Evolutionary conservation across 2,113 vertebrate species (phyloP).

Genomic region (Lichenostomus cassidix): DNA sequence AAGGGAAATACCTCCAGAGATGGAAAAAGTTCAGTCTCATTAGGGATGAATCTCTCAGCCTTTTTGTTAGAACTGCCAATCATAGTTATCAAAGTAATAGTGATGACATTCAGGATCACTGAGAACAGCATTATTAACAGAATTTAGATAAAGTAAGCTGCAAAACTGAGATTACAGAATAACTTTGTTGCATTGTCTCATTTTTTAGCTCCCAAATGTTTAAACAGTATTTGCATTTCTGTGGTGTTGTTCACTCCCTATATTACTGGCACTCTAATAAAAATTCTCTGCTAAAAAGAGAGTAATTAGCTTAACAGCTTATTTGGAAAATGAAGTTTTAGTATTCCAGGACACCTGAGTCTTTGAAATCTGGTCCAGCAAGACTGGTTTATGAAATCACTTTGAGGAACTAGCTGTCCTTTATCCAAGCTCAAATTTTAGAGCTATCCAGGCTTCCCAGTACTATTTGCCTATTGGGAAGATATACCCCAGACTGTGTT

Average conservation of each 20-base stretch:
- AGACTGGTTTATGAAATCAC: neutral
- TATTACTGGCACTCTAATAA: neutral
- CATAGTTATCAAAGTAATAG: neutral
- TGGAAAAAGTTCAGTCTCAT: neutral
- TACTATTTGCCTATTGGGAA: neutral
- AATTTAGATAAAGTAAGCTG: neutral
- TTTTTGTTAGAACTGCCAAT: neutral
- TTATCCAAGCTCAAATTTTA: neutral
- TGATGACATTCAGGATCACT: neutral
- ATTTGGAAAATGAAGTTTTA: neutral
- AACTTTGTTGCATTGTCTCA: neutral
- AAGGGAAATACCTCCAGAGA: neutral
- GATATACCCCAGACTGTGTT: neutral
- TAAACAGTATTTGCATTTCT: neutral
- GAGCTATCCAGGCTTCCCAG: neutral
- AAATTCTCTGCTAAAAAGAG: neutral
- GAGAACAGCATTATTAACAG: neutral
- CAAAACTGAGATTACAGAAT: neutral
- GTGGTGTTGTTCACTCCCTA: neutral
- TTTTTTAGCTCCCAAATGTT: neutral
- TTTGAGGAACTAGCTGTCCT: neutral
- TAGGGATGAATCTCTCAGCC: neutral
- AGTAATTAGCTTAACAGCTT: neutral
- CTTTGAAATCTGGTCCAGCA: neutral
- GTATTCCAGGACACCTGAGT: neutral